Conservation (phyloP, 2,888 invertebrate species). For the Allophyes oxyacanthae region DNA sequence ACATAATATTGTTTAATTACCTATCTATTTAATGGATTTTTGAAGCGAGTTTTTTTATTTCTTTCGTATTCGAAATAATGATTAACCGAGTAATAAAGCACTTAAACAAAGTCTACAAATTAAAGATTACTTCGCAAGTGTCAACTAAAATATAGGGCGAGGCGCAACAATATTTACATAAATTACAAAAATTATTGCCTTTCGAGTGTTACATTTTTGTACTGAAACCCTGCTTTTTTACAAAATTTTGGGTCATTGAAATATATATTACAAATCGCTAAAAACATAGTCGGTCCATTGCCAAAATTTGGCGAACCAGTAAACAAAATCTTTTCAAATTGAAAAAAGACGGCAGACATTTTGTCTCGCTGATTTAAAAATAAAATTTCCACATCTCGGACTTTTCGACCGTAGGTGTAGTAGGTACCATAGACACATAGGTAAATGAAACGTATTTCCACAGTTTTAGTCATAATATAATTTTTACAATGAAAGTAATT, state of each 20-base stretch:
- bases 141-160: constrained; percentile 7
- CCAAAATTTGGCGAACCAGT: constrained; percentile 52
- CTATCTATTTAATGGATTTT: too few relatives aligned
- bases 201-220: neutral
- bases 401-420: too few relatives aligned
- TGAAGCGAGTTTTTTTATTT: too few relatives aligned
- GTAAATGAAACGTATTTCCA: neutral
- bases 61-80: too few relatives aligned
- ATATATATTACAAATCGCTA: constrained; percentile 12
- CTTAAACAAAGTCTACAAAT: constrained; percentile 1
- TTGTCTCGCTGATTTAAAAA: constrained; percentile 18
- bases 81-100: too few relatives aligned
- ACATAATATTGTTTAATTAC: too few relatives aligned
- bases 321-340: constrained; percentile 29
- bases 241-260: constrained; percentile 39
- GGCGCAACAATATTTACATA: constrained; percentile 5
- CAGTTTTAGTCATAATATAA: neutral
- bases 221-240: constrained; percentile 9
- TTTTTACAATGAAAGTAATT: constrained; percentile 15
- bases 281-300: constrained; percentile 17
- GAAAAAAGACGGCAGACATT: constrained; percentile 12
- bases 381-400: constrained; percentile 4
- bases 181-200: neutral
- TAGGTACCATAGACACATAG: neutral
- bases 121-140: constrained; percentile 5